Evolutionary conservation across 2,888 invertebrate species (phyloP), one percentile per base, ranked within the genome.

Genomic region (Lordiphosa fenestrarum): DNA sequence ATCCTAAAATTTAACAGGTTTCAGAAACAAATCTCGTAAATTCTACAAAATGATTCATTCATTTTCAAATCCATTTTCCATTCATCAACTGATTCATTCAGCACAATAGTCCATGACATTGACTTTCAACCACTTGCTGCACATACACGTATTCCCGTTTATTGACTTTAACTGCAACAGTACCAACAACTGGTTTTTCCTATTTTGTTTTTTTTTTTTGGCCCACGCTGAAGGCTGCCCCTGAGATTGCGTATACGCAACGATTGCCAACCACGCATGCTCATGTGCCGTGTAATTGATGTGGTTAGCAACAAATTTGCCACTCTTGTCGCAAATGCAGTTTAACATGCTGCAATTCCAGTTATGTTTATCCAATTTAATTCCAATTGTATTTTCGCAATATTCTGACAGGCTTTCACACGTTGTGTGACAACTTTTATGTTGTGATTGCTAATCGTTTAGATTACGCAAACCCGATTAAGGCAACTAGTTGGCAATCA

Each of bases 241-340:
- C 53, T 44, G 52, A 66, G 51, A 64, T 65, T 77, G 77, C 77
- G 77, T 84, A 84, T 71, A 77, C 77, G 77, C 84, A 77, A 59
- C 53, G 57, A 73, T 58, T 47, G 49, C 61, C 60, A 40, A 52
- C 12, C 55, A 60, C 50, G 61, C 70, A 65, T 57, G 71, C 80
- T 66, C 66, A 63, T 44, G 48, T 56, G 56, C 50, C 57, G 39
- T 35, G 44, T 39, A 71, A 67, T 71, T 52, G 59, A 25, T 13
- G 19, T 52, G 41, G 47, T 42, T 44, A 57, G 36, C 42, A 39
- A 49, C 64, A 53, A 30, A 67, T 71, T 81, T 61, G 69, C 54
- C 57, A 72, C 72, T 68, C 69, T 66, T 74, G 82, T 72, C 75
- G 53, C 63, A 65, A 71, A 72, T 70, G 61, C 41, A 62, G 56